Evolutionary conservation across 1,140 invertebrate species (phyloP), one percentile per base, ranked within the genome.

Genomic region (Semibalanus balanoides): DNA sequence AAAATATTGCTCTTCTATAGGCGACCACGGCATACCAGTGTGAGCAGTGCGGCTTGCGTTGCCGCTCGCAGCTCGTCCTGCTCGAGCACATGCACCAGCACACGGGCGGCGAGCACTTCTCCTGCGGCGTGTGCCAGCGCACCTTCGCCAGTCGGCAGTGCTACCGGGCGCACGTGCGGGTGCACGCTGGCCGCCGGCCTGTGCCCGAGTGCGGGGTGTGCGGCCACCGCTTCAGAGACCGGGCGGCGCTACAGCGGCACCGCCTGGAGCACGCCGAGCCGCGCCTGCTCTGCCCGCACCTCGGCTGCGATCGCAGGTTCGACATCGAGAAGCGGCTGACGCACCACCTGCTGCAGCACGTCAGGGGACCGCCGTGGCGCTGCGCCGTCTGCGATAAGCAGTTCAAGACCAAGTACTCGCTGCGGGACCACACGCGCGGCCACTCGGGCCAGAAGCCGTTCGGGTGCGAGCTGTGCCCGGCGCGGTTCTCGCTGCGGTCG

Each of bases 351-450:
- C 22, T 64, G 51, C 51, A 64, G 51, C 51, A 64, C 51, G 3
- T 64, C 7, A 19, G 11, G 7, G 51, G 22, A 19, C 51, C 14
- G 51, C 51, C 51, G 7, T 64, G 51, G 51, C 51, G 51, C 51
- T 92, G 1, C 91, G 92, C 82, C 89, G 79, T 80, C 87, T 90
- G 76, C 87, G 70, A 78, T 35, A 80, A 80, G 43, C 51, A 35
- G 1, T 79, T 90, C 11, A 90, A 90, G 0, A 81, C 91, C 0
- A 88, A 89, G 77, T 89, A 90, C 0, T 91, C 93, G 80, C 89
- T 93, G 22, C 82, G 88, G 64, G 91, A 93, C 82, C 92, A 94
- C 79, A 88, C 93, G 84, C 86, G 91, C 74, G 89, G 89, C 25
- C 89, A 91, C 82, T 91, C 90, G 0, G 87, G 86, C 77, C 85